phyloP scores from a whole-genome alignment of 2,113 vertebrate species.

The Elephantulus edwardii region DNA sequence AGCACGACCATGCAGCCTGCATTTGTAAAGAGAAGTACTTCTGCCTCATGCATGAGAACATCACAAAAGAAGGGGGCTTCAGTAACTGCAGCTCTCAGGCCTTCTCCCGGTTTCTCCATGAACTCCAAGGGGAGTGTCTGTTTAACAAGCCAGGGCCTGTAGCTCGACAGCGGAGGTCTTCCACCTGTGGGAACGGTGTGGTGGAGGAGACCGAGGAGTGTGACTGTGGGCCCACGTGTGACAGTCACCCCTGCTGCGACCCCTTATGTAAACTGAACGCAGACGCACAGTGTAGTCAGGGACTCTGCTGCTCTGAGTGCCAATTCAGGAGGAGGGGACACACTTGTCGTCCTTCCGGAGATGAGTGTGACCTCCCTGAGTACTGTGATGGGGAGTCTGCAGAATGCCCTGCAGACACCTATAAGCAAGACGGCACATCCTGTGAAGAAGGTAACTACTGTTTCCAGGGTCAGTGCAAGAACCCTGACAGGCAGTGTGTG shows the following conservation, averaged over 20 bases:
- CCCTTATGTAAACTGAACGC: neutral
- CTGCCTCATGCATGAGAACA: conserved; percentile 72
- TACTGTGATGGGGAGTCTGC: conserved; percentile 64
- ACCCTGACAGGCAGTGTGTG: neutral
- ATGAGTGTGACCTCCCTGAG: conserved; percentile 73
- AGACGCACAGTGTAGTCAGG: neutral
- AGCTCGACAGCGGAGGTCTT: neutral
- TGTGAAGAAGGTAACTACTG: conserved; percentile 33
- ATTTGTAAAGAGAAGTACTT: conserved; percentile 26
- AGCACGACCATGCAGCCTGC: conserved; percentile 65
- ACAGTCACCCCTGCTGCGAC: conserved; percentile 53
- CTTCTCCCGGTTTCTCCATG: conserved; percentile 58
- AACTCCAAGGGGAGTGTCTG: conserved; percentile 69
- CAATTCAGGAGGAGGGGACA: neutral
- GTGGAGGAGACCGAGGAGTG: conserved; percentile 59
- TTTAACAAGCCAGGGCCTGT: conserved; percentile 48
- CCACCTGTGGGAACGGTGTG: conserved; percentile 36
- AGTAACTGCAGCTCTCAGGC: conserved; percentile 77
- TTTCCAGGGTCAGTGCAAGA: neutral
- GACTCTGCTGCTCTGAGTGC: conserved; percentile 69
- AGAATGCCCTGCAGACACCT: conserved; percentile 23
- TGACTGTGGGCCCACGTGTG: conserved; percentile 63
- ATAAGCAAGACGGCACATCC: conserved; percentile 47
- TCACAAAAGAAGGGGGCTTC: conserved; percentile 52
- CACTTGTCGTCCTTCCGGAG: neutral